Evolutionary conservation across 2,113 vertebrate species (phyloP).

Genomic region (Pseudorhombus dupliciocellatus): DNA sequence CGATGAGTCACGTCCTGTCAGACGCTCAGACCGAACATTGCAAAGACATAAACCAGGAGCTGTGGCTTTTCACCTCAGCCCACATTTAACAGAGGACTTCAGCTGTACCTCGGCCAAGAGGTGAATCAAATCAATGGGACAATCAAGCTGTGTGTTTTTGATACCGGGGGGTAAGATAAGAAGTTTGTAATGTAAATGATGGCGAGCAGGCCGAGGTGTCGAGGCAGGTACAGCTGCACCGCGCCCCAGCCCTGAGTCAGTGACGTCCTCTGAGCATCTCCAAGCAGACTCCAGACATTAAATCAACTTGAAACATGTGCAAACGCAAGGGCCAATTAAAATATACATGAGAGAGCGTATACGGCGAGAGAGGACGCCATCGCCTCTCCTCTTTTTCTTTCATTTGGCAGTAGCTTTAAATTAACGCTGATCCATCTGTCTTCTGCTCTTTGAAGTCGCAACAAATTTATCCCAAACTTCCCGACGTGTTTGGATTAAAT

Average conservation of each 20-base stretch:
- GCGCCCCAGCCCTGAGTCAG: background rate
- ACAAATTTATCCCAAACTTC: background rate
- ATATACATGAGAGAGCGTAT: background rate
- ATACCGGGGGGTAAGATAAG: background rate
- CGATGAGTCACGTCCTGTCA: too few relatives aligned
- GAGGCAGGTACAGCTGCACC: background rate
- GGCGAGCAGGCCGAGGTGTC: background rate
- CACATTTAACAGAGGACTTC: too few relatives aligned
- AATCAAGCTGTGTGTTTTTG: background rate
- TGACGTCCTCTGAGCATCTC: background rate
- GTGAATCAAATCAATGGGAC: background rate
- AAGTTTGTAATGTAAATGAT: conserved; percentile 5
- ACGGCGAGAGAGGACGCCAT: background rate
- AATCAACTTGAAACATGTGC: background rate
- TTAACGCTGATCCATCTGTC: conserved; percentile 15
- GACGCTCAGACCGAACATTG: too few relatives aligned
- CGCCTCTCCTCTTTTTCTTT: background rate
- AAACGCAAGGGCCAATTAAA: conserved; percentile 1
- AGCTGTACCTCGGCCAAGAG: background rate
- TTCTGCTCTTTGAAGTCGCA: background rate
- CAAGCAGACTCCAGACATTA: background rate
- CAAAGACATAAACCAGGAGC: too few relatives aligned
- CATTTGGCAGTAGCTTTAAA: background rate
- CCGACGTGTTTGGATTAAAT: background rate
- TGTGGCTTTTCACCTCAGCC: background rate